Conservation (phyloP, 2,888 invertebrate species). For the Eupeodes latifasciatus region DNA sequence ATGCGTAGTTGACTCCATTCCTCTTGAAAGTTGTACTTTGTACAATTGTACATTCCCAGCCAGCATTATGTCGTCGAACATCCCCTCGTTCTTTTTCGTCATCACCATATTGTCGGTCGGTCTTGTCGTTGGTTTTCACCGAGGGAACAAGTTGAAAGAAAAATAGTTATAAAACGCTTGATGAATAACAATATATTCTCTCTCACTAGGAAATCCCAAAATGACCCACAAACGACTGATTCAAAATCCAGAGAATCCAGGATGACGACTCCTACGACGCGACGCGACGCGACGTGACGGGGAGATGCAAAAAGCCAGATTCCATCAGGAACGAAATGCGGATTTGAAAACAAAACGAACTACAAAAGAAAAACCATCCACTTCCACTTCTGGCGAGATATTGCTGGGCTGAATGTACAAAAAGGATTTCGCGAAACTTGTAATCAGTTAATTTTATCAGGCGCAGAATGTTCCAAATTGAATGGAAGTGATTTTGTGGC, state of each 20-base stretch:
- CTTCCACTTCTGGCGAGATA: too few species aligned
- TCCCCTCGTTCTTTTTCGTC: not conserved
- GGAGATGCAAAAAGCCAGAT: not conserved
- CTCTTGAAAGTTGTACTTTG: conserved; percentile 14
- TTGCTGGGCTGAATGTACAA: conserved; percentile 56
- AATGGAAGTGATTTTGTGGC: conserved; percentile 65
- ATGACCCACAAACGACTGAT: conserved; percentile 70
- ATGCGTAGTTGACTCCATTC: conserved; percentile 41
- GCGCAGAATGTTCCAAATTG: conserved; percentile 69
- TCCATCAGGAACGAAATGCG: not conserved
- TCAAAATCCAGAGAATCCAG: conserved; percentile 12
- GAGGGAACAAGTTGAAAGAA: conserved; percentile 65
- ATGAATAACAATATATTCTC: conserved; percentile 72
- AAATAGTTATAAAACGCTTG: conserved; percentile 75
- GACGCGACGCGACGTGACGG: too few species aligned
- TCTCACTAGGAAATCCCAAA: conserved; percentile 48
- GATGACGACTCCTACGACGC: not conserved
- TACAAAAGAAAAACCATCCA: conserved; percentile 16
- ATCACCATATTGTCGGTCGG: not conserved
- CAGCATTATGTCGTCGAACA: not conserved
- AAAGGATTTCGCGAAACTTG: conserved; percentile 72
- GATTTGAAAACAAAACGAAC: conserved; percentile 41
- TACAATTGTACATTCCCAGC: not conserved
- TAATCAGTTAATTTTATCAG: conserved; percentile 76
- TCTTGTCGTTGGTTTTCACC: not conserved